phyloP scores from a whole-genome alignment of 2,888 invertebrate genomes.

The Stegophylla sp. region DNA sequence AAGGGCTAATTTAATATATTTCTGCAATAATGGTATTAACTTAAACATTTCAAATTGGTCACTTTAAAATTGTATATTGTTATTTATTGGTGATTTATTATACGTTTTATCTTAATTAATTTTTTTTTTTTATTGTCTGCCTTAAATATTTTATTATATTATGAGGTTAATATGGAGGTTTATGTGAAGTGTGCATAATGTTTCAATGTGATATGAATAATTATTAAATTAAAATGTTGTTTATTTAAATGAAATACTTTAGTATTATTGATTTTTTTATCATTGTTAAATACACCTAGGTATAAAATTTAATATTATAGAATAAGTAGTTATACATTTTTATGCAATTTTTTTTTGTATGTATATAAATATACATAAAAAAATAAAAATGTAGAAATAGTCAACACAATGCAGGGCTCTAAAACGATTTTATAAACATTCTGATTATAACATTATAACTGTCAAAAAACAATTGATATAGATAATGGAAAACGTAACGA shows the following conservation, averaged over 20 bases:
- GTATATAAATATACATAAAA: background rate
- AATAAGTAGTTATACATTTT: constrained; percentile 24
- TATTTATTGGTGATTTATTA: too few species aligned
- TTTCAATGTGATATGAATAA: background rate
- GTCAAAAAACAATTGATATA: too few species aligned
- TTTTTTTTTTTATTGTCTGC: background rate
- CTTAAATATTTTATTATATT: background rate
- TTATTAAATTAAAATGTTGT: background rate
- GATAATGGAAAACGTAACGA: too few species aligned
- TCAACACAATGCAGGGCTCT: background rate
- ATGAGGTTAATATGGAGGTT: background rate
- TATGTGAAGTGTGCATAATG: background rate
- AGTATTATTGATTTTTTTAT: constrained; percentile 1
- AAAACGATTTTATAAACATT: too few species aligned
- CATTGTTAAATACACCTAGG: constrained; percentile 14
- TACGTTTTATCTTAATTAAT: too few species aligned
- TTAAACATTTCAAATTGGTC: background rate
- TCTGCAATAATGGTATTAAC: background rate
- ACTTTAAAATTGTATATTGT: background rate
- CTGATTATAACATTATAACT: too few species aligned
- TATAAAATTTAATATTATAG: constrained; percentile 22
- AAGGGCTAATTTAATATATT: background rate
- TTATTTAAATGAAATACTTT: constrained; percentile 12
- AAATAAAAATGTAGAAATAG: background rate
- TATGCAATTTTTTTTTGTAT: background rate